Conservation (phyloP, 23 tunicate species). For the Trididemnum nubilum region DNA sequence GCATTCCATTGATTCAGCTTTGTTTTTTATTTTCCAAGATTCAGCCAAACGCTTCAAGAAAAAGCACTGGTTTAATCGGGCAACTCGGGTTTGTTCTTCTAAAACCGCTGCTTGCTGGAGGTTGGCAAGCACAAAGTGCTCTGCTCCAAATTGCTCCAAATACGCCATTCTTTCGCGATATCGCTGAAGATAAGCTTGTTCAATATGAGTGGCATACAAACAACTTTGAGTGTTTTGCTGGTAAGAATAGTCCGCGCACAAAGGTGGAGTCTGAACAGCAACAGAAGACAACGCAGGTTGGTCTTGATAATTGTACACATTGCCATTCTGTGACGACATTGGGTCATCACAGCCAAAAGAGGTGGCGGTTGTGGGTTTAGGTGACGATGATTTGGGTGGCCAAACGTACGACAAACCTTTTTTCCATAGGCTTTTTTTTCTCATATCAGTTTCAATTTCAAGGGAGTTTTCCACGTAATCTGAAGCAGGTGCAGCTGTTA, state of each 20-base stretch:
- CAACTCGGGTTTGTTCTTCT: constrained; percentile 42
- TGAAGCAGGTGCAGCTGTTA: neutral
- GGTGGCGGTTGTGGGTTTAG: neutral
- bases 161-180: constrained; percentile 32
- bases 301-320: constrained; percentile 20
- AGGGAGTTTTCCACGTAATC: neutral
- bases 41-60: constrained; percentile 3
- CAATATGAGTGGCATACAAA: constrained; percentile 30
- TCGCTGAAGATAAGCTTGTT: constrained; percentile 37
- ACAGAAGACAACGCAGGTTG: constrained; percentile 18
- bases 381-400: constrained; percentile 40
- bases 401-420: constrained; percentile 55
- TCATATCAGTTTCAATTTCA: neutral
- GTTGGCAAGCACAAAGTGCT: constrained; percentile 43
- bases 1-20: constrained; percentile 17
- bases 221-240: constrained; percentile 17
- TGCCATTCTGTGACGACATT: neutral
- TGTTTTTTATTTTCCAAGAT: neutral
- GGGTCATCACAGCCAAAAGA: neutral
- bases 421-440: constrained; percentile 53
- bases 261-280: constrained; percentile 47
- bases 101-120: constrained; percentile 61
- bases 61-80: constrained; percentile 12
- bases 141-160: constrained; percentile 30
- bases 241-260: neutral